phyloP scores from a whole-genome alignment of 2,113 vertebrate species.

The Corapipo altera region DNA sequence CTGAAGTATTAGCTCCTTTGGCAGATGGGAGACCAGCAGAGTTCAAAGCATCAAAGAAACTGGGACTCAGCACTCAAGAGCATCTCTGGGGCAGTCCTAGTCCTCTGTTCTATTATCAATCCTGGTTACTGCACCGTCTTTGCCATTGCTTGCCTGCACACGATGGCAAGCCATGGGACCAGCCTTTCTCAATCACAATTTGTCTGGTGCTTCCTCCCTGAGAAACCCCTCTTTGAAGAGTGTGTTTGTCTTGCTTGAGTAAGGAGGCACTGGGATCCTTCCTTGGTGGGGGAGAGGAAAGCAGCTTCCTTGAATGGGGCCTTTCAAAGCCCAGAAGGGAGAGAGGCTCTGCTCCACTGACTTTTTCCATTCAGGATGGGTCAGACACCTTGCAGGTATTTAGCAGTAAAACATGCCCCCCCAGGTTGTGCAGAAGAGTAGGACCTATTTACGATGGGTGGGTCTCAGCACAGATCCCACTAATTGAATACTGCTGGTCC shows the following conservation, averaged over 20 bases:
- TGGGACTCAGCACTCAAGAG: background rate
- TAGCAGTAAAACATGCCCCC: background rate
- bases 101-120: slow-evolving; percentile 10
- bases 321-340: background rate
- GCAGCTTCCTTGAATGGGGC: background rate
- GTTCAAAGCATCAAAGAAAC: slow-evolving; percentile 42
- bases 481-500: background rate
- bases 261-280: background rate
- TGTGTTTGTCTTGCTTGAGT: background rate
- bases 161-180: accelerated
- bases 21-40: slow-evolving; percentile 34
- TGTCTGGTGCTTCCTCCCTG: background rate
- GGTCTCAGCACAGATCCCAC: background rate
- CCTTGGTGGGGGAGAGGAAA: background rate
- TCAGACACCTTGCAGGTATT: background rate
- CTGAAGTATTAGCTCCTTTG: slow-evolving; percentile 38
- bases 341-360: background rate
- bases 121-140: background rate
- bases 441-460: accelerated
- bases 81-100: background rate
- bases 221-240: background rate
- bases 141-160: background rate
- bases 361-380: background rate
- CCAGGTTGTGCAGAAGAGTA: background rate
- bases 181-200: background rate